Percentiles rank a stretch among this genome's conserved stretches.
Conservation (phyloP, 2,888 invertebrate genomes). For the Agonopterix alstromeriana region DNA sequence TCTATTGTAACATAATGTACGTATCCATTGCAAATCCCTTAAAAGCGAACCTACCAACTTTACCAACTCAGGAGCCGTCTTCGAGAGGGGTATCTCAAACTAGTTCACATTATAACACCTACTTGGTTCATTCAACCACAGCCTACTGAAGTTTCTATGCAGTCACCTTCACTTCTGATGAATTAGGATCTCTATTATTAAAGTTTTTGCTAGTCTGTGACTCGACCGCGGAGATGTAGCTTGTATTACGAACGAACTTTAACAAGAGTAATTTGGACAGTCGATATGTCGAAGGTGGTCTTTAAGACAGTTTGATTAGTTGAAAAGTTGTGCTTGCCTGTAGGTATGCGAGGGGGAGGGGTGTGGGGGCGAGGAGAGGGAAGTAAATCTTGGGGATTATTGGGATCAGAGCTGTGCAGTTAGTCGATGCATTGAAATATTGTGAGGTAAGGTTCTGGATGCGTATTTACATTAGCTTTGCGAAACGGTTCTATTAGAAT, state of each 20-base stretch:
- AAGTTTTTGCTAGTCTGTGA: slow-evolving; percentile 5
- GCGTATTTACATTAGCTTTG: too few species aligned
- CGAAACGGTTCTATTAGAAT: too few species aligned
- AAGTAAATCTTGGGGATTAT: slow-evolving; percentile 26
- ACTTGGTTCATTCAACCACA: not conserved
- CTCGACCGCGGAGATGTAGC: slow-evolving; percentile 12
- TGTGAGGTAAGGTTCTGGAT: too few species aligned
- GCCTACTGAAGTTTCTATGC: not conserved
- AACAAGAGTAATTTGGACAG: slow-evolving; percentile 43
- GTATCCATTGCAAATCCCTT: slow-evolving; percentile 21
- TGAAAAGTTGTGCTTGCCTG: slow-evolving; percentile 29
- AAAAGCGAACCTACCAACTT: slow-evolving; percentile 22
- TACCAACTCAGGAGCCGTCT: slow-evolving; percentile 12
- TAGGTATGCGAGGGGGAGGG: slow-evolving; percentile 9
- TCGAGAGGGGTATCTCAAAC: slow-evolving; percentile 8
- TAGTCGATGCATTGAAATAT: not conserved
- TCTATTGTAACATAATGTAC: too few species aligned
- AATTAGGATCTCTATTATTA: too few species aligned
- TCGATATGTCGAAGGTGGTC: slow-evolving; percentile 53
- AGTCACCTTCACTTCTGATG: too few species aligned
- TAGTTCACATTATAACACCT: not conserved
- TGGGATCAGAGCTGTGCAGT: slow-evolving; percentile 14
- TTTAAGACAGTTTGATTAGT: slow-evolving; percentile 66
- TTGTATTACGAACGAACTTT: slow-evolving; percentile 9
- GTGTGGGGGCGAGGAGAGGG: slow-evolving; percentile 8